Conservation (phyloP, 2,888 invertebrate genomes). For the Heliconius ethilla region DNA sequence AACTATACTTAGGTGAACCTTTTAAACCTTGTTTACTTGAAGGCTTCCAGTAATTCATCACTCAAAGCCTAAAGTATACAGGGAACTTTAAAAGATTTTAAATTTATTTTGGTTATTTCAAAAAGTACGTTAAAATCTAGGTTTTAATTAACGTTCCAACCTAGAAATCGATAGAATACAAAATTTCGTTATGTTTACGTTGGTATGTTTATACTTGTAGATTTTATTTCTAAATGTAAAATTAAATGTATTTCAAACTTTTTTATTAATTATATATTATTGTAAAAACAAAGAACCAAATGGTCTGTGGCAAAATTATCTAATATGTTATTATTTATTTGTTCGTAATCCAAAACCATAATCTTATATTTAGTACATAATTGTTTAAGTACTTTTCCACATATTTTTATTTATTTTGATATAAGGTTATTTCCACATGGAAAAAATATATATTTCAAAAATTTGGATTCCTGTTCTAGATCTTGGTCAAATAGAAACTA, state of each 20-base stretch:
- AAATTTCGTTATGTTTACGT: background rate
- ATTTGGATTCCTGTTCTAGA: slow-evolving; percentile 3
- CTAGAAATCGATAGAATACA: background rate
- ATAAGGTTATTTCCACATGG: too few species aligned
- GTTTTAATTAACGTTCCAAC: background rate
- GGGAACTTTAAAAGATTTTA: background rate
- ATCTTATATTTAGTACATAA: background rate
- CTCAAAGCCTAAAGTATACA: background rate
- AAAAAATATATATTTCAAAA: background rate
- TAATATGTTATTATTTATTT: too few species aligned
- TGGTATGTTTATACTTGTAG: background rate
- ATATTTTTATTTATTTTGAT: too few species aligned
- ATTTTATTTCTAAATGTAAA: background rate
- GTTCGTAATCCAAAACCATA: background rate
- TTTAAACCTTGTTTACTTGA: slow-evolving; percentile 29
- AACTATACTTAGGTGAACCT: slow-evolving; percentile 25
- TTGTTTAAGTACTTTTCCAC: background rate
- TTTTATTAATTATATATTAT: too few species aligned
- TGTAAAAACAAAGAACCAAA: too few species aligned
- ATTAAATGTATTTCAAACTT: background rate
- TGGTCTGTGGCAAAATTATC: too few species aligned
- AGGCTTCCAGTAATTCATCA: slow-evolving; percentile 22
- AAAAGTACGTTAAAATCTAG: background rate
- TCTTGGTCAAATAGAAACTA: slow-evolving; percentile 24
- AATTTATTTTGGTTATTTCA: slow-evolving; percentile 2